phyloP scores from a whole-genome alignment of 2,797 vertebrate genomes.

The Emydoidea blandingii region DNA sequence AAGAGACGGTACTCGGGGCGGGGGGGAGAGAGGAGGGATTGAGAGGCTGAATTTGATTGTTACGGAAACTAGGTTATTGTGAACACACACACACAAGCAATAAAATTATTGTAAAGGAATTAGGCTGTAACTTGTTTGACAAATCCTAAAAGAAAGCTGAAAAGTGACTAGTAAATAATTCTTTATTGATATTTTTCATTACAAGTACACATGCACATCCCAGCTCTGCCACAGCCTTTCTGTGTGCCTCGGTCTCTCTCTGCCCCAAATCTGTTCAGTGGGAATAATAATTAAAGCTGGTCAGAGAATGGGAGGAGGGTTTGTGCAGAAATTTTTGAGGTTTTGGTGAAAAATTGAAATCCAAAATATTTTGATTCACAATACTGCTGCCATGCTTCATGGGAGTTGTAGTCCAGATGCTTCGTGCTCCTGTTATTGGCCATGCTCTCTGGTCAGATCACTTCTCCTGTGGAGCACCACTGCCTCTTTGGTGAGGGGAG shows the following conservation, averaged over 20 bases:
- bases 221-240: not conserved
- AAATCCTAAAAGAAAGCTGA: not conserved
- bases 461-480: not conserved
- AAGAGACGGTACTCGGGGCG: not conserved
- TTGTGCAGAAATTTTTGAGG: not conserved
- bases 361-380: not conserved
- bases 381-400: not conserved
- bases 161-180: slow-evolving; percentile 16
- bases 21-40: not conserved
- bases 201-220: not conserved
- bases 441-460: not conserved
- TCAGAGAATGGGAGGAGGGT: not conserved
- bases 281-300: slow-evolving; percentile 29
- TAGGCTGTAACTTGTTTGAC: not conserved
- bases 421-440: not conserved
- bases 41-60: not conserved
- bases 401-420: not conserved
- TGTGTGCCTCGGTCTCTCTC: not conserved
- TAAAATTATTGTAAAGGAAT: not conserved
- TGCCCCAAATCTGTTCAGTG: not conserved
- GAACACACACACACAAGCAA: not conserved
- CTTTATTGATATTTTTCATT: slow-evolving; percentile 3
- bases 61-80: slow-evolving; percentile 16
- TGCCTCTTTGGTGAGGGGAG: not conserved
- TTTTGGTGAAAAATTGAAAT: not conserved